phyloP scores from a whole-genome alignment of 2,888 invertebrate genomes.

The Poecilus cupreus region DNA sequence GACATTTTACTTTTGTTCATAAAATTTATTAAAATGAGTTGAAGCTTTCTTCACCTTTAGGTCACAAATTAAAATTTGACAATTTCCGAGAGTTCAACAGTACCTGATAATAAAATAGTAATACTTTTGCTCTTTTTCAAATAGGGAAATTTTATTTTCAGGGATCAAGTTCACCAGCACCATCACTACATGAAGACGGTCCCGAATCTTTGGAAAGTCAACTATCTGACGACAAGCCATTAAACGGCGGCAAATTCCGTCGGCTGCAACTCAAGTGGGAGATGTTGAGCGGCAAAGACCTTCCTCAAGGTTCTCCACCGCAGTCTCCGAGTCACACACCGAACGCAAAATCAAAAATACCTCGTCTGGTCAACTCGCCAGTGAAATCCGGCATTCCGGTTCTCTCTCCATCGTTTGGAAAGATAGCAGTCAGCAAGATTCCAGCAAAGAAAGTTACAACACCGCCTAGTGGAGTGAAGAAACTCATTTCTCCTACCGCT shows the following conservation, averaged over 20 bases:
- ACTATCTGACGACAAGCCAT: slow-evolving; percentile 70
- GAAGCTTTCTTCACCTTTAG: no score
- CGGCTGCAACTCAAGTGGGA: slow-evolving; percentile 89
- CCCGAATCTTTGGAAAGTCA: slow-evolving; percentile 71
- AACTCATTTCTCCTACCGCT: slow-evolving; percentile 62
- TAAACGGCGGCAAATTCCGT: slow-evolving; percentile 82
- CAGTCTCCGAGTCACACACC: slow-evolving; percentile 71
- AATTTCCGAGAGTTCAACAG: no score
- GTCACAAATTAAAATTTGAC: no score
- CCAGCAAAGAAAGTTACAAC: slow-evolving; percentile 72
- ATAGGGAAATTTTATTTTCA: neutral
- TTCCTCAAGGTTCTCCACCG: slow-evolving; percentile 64
- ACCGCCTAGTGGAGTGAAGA: slow-evolving; percentile 67
- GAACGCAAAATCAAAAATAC: slow-evolving; percentile 81
- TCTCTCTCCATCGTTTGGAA: slow-evolving; percentile 68
- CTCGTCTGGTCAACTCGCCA: slow-evolving; percentile 84
- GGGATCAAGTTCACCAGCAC: slow-evolving; percentile 55
- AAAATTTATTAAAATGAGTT: no score
- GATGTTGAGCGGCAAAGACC: slow-evolving; percentile 76
- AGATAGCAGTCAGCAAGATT: slow-evolving; percentile 62
- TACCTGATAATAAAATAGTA: neutral
- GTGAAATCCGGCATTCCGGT: slow-evolving; percentile 78
- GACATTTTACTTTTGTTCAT: no score
- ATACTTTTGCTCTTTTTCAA: neutral
- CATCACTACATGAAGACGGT: slow-evolving; percentile 63